Evolutionary conservation across 2,888 invertebrate species (phyloP).

Genomic region (Beris chalybata): DNA sequence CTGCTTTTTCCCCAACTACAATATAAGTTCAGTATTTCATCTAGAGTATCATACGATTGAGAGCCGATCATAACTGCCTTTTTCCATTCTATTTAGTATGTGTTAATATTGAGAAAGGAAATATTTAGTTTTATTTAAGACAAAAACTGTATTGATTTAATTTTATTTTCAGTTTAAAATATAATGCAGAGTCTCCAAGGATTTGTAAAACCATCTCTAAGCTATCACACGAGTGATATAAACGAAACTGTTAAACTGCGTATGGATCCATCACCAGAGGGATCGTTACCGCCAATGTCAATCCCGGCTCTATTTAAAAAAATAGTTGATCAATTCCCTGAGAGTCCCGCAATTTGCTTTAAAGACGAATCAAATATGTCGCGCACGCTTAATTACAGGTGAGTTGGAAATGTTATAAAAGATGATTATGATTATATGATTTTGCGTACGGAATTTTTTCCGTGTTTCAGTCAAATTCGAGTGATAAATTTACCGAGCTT

Average conservation of each 20-base stretch:
- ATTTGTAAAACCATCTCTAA: background rate
- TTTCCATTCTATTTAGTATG: too few relatives aligned
- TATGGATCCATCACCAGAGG: slow-evolving; percentile 45
- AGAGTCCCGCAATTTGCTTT: slow-evolving; percentile 63
- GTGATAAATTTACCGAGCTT: background rate
- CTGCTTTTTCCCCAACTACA: too few relatives aligned
- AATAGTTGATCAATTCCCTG: slow-evolving; percentile 63
- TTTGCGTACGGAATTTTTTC: too few relatives aligned
- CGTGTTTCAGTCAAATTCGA: too few relatives aligned
- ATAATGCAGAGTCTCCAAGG: background rate
- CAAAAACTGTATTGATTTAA: too few relatives aligned
- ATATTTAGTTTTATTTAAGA: too few relatives aligned
- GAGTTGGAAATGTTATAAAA: slow-evolving; percentile 43
- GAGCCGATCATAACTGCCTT: too few relatives aligned
- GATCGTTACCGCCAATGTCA: slow-evolving; percentile 64
- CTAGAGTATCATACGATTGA: too few relatives aligned
- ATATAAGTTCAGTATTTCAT: too few relatives aligned
- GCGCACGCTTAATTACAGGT: slow-evolving; percentile 67
- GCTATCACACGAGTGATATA: background rate
- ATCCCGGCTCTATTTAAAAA: slow-evolving; percentile 67
- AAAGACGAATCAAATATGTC: slow-evolving; percentile 57
- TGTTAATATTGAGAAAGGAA: too few relatives aligned
- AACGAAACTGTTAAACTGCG: slow-evolving; percentile 63
- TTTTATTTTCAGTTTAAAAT: too few relatives aligned
- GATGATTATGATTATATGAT: too few relatives aligned